Base-by-base conservation (phyloP, 2,113 vertebrate genomes). In the Bettongia penicillata region DNA sequence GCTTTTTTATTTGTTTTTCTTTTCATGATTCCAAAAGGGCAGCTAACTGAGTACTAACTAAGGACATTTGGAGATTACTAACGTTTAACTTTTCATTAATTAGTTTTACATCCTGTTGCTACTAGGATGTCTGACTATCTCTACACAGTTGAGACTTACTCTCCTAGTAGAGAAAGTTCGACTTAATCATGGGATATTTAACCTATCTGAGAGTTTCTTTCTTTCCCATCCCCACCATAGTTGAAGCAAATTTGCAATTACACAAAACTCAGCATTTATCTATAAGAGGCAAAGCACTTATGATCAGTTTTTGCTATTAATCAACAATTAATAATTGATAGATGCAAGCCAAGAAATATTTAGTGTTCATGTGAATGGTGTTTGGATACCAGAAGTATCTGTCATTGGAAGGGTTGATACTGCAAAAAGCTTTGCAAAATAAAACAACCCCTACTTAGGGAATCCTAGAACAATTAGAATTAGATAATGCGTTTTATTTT, bases 391-490 rank as follows among this genome's bases (percentile, higher is more conserved):
- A 47, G 50, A 77, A 93, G 28, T 55, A 28, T 89, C 89, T 52
- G 48, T 51, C n/a, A 47, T 10, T 50, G 12, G 28, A 93, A 37
- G 43, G 77, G 28, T 51, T 93, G 37, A 47, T 55, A 5, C 14
- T 22, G 77, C 26, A 28, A 52, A n/a, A 28, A 14, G 49, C 4
- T 93, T 93, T 89, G 47, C 50, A 91, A 84, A 49, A 48, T 50
- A 51, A 16, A 11, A 53, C 53, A 47, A 93, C 31, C 22, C 50
- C 28, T 49, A 37, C 50, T n/a, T 94, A 48, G 94, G 50, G 31
- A 68, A 95, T 91, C 90, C 37, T n/a, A 28, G n/a, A 91, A 92
- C 12, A 91, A 55, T 55, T 94, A 68, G n/a, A 96, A 51, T 91
- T 89, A n/a, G 5, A 93, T 1, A 37, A 31, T 50, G 11, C 47